Conservation (phyloP, 2,797 vertebrate genomes). For the Pipistrellus pygmaeus region DNA sequence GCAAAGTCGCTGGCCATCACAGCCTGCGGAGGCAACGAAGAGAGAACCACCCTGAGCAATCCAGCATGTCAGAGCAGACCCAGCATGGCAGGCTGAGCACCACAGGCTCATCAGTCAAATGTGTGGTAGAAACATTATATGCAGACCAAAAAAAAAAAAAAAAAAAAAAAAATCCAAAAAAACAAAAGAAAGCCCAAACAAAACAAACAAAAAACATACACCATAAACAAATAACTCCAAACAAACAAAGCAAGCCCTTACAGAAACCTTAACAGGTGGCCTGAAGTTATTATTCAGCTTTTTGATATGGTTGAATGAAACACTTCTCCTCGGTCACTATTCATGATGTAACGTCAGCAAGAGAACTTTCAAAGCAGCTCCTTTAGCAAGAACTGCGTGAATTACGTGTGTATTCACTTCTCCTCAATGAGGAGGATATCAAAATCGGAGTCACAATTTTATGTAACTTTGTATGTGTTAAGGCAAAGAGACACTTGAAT, state of each 20-base stretch:
- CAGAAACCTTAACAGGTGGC: neutral
- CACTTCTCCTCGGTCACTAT: neutral
- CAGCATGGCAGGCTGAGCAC: rapidly evolving
- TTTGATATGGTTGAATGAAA: neutral
- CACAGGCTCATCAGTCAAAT: neutral
- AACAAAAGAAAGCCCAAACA: neutral
- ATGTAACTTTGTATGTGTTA: neutral
- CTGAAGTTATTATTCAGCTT: neutral
- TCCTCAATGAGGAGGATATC: neutral
- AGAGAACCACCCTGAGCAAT: neutral
- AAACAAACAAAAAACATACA: neutral
- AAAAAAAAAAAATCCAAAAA: neutral
- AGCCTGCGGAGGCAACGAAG: constrained; percentile 88
- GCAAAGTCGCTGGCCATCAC: constrained; percentile 99
- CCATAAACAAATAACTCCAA: no score
- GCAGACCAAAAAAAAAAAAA: neutral
- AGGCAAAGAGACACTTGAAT: neutral
- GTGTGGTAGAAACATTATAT: neutral
- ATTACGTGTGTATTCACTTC: neutral
- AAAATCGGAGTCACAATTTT: neutral
- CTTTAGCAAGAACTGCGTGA: neutral
- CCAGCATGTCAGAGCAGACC: neutral
- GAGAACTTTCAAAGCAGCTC: neutral
- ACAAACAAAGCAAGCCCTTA: neutral
- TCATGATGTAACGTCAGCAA: neutral